These are phyloP conservation scores for Acanthosepion esculentum DNA, from an alignment of 2,888 invertebrate species.

Conservation along the genomic window DNA sequence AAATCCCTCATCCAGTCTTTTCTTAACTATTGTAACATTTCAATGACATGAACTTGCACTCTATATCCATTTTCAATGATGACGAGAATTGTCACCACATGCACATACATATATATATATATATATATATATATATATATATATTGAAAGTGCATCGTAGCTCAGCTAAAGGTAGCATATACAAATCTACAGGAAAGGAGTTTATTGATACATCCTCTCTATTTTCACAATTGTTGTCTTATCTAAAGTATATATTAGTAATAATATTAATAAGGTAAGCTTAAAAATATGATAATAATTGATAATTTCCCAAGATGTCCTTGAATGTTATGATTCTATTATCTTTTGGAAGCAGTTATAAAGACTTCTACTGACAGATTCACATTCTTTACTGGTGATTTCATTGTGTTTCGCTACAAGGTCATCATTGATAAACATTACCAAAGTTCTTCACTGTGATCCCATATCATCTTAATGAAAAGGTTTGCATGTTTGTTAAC, in stretches of 20 bases:
- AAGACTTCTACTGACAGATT: not conserved
- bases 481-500: not conserved
- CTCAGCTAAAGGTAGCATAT: not conserved
- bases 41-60: no score
- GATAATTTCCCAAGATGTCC: not conserved
- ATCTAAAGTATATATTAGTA: no score
- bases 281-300: not conserved
- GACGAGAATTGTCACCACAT: no score
- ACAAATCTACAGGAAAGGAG: not conserved
- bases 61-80: no score
- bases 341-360: not conserved
- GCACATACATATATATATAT: no score
- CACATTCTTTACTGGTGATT: not conserved
- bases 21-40: no score
- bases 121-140: no score
- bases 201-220: not conserved
- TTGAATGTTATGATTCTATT: not conserved
- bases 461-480: not conserved
- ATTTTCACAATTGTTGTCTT: not conserved
- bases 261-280: not conserved
- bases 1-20: no score
- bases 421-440: not conserved
- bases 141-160: no score
- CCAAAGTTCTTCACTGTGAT: not conserved
- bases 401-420: not conserved